phyloP scores from a whole-genome alignment of 2,888 invertebrate species.

The Lasioglossum lativentre region DNA sequence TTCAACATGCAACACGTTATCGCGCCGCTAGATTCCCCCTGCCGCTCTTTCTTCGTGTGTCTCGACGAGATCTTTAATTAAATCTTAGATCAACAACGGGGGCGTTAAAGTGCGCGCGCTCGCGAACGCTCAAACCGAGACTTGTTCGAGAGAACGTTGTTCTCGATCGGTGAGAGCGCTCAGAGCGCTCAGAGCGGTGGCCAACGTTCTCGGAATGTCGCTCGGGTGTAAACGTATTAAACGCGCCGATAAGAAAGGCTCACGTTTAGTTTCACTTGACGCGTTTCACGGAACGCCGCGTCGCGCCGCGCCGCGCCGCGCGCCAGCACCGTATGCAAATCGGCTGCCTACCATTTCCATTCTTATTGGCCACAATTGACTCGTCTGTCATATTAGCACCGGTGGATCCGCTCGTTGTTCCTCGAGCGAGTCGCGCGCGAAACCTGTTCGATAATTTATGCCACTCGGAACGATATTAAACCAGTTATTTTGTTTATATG shows the following conservation, averaged over 20 bases:
- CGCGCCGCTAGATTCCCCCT: constrained; percentile 5
- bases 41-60: background rate
- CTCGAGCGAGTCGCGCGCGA: background rate
- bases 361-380: constrained; percentile 51
- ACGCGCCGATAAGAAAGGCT: constrained; percentile 38
- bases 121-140: background rate
- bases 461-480: constrained; percentile 44
- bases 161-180: background rate
- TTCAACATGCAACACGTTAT: constrained; percentile 9
- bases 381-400: constrained; percentile 52
- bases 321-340: constrained; percentile 19
- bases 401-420: constrained; percentile 45
- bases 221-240: constrained; percentile 53
- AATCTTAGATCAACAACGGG: constrained; percentile 9
- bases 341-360: constrained; percentile 26
- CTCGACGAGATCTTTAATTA: constrained; percentile 20
- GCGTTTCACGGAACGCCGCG: constrained; percentile 15
- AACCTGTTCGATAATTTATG: constrained; percentile 61
- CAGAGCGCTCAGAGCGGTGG: background rate
- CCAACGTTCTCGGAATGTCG: constrained; percentile 36
- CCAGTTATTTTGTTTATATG: constrained; percentile 58
- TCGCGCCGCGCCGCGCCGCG: background rate
- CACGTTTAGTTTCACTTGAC: background rate
- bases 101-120: constrained; percentile 12
- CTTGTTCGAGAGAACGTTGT: background rate